These are phyloP conservation scores for Parasteatoda tepidariorum DNA, from an alignment of 1,140 invertebrate genomes.

Conservation along the genomic window DNA sequence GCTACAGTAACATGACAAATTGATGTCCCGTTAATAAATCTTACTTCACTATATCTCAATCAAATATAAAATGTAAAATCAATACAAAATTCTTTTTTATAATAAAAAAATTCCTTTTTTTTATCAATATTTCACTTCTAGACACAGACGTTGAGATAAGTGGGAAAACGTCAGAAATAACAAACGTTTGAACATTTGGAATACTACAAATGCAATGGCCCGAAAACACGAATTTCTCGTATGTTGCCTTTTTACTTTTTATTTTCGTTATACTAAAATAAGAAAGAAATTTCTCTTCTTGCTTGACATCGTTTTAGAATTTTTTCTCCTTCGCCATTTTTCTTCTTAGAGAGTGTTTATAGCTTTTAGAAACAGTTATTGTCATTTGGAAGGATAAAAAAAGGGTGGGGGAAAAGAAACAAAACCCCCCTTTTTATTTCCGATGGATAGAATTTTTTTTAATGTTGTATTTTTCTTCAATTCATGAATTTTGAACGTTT, in stretches of 20 bases:
- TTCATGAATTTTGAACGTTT: too few relatives aligned
- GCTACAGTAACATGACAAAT: too few relatives aligned
- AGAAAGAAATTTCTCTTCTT: constrained; percentile 21
- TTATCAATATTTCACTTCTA: not conserved
- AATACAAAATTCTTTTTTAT: too few relatives aligned
- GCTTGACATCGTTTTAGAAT: constrained; percentile 19
- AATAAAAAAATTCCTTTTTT: not conserved
- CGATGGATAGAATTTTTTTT: too few relatives aligned
- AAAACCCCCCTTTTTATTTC: too few relatives aligned
- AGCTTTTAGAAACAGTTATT: not conserved
- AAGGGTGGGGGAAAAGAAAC: not conserved
- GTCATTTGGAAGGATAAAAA: not conserved
- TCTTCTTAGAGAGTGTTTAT: not conserved
- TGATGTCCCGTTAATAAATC: too few relatives aligned
- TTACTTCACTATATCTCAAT: too few relatives aligned
- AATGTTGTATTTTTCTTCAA: too few relatives aligned
- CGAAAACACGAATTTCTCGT: constrained; percentile 4
- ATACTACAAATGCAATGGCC: constrained; percentile 15
- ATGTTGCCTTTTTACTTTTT: not conserved
- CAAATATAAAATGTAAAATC: too few relatives aligned
- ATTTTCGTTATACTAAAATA: constrained; percentile 8
- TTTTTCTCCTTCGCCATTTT: not conserved
- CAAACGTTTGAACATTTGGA: constrained; percentile 11
- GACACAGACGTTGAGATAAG: constrained; percentile 2
- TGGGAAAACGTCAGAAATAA: constrained; percentile 29